Evolutionary conservation across 2,113 vertebrate species (phyloP).

Genomic region (Ochotona princeps): DNA sequence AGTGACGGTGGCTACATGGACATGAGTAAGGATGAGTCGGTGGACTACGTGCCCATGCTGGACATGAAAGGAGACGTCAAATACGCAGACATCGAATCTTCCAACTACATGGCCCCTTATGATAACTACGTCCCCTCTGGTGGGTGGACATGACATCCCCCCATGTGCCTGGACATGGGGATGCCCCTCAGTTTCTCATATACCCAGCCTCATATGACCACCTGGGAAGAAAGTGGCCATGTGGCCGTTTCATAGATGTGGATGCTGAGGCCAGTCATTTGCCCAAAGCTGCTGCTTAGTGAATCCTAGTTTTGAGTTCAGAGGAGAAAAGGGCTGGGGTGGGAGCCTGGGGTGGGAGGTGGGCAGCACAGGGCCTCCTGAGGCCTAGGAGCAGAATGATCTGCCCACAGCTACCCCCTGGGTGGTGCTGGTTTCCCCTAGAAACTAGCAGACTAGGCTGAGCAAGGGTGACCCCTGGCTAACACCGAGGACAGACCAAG

Average conservation of each 20-base stretch:
- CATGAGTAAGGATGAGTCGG: constrained; percentile 96
- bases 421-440: background rate
- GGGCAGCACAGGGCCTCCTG: background rate
- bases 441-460: background rate
- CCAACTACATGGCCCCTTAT: constrained; percentile 93
- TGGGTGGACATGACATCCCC: constrained; percentile 56
- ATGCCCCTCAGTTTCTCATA: background rate
- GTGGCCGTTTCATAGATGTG: background rate
- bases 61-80: constrained; percentile 94
- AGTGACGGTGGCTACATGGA: constrained; percentile 98
- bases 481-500: background rate
- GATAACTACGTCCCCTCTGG: constrained; percentile 91
- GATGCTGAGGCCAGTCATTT: background rate
- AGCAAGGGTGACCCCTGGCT: background rate
- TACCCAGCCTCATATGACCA: background rate
- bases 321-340: background rate
- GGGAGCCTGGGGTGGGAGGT: no score
- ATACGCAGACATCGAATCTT: constrained; percentile 95
- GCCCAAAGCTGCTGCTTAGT: background rate
- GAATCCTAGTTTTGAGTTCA: background rate
- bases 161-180: accelerated
- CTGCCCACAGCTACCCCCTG: background rate
- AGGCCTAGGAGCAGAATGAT: background rate
- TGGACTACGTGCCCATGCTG: constrained; percentile 96
- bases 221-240: background rate